Evolutionary conservation across 2,888 invertebrate genomes (phyloP).

Genomic region (Scaptodrosophila latifasciaeformis): DNA sequence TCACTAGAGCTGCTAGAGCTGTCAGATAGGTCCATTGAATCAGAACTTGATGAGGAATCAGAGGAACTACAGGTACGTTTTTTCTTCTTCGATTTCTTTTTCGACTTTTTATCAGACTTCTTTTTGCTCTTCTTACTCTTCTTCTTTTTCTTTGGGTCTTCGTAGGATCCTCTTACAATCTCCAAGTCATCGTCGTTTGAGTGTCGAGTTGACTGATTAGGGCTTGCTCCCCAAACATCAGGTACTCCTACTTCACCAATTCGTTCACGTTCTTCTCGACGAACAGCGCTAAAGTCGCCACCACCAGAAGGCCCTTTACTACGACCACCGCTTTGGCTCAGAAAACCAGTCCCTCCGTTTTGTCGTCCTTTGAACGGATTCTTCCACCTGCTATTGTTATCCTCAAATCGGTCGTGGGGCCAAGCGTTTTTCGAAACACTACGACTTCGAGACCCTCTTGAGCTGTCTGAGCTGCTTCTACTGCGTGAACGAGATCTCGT

Average conservation of each 20-base stretch:
- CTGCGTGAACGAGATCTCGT: constrained; percentile 1
- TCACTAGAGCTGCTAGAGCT: too few species aligned
- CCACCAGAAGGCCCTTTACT: constrained; percentile 3
- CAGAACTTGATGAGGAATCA: constrained; percentile 34
- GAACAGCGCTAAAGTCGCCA: constrained; percentile 82
- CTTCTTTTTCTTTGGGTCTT: constrained; percentile 59
- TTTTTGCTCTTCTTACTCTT: constrained; percentile 51
- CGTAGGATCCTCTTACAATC: constrained; percentile 52
- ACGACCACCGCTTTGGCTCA: constrained; percentile 42
- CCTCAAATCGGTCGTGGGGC: constrained; percentile 65
- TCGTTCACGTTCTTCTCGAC: constrained; percentile 83
- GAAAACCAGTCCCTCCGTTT: constrained; percentile 48
- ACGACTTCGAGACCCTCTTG: too few species aligned
- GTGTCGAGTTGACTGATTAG: constrained; percentile 77
- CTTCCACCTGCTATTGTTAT: constrained; percentile 38
- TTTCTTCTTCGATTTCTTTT: constrained; percentile 71
- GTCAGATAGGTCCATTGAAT: constrained; percentile 28
- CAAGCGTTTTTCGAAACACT: too few species aligned
- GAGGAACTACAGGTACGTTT: too few species aligned
- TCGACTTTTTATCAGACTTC: constrained; percentile 26
- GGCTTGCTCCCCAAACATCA: constrained; percentile 86
- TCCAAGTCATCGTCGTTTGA: constrained; percentile 75
- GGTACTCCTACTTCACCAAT: constrained; percentile 83
- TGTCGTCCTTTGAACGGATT: constrained; percentile 60
- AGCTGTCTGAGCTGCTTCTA: constrained; percentile 6